Evolutionary conservation across 1,140 invertebrate genomes (phyloP).

Genomic region (Dendrolimus kikuchii): DNA sequence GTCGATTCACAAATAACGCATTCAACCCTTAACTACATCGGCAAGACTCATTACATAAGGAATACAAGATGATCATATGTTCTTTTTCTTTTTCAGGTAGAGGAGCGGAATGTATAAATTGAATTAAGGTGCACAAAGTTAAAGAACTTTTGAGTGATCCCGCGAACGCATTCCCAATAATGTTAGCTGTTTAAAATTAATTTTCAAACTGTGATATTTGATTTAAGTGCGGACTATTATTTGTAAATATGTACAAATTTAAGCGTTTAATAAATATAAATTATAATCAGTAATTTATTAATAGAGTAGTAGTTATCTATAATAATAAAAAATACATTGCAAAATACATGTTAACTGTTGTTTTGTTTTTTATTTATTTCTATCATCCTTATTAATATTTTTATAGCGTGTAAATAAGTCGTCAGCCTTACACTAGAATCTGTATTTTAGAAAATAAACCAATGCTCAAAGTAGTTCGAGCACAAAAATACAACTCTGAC

Average conservation of each 20-base stretch:
- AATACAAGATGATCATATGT: too few relatives aligned
- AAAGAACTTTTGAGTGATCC: too few relatives aligned
- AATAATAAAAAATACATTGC: constrained; percentile 31
- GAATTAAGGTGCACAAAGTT: too few relatives aligned
- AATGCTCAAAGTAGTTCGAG: too few relatives aligned
- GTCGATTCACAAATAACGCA: too few relatives aligned
- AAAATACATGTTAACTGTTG: constrained; percentile 41
- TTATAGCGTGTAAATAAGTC: not conserved
- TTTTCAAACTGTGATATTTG: constrained; percentile 53
- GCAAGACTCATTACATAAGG: too few relatives aligned
- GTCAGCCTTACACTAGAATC: too few relatives aligned
- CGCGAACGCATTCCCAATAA: not conserved
- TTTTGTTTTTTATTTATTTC: constrained; percentile 26
- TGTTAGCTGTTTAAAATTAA: constrained; percentile 7
- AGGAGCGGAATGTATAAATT: too few relatives aligned
- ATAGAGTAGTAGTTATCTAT: constrained; percentile 23
- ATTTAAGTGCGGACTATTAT: constrained; percentile 28
- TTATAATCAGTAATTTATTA: constrained; percentile 40
- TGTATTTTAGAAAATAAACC: too few relatives aligned
- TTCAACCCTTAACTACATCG: too few relatives aligned
- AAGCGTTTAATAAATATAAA: constrained; percentile 20
- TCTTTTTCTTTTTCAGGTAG: too few relatives aligned
- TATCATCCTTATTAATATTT: not conserved
- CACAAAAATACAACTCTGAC: too few relatives aligned
- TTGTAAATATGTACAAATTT: constrained; percentile 56